phyloP scores from a whole-genome alignment of 2,797 vertebrate genomes.

The Arrhamphus sclerolepis region DNA sequence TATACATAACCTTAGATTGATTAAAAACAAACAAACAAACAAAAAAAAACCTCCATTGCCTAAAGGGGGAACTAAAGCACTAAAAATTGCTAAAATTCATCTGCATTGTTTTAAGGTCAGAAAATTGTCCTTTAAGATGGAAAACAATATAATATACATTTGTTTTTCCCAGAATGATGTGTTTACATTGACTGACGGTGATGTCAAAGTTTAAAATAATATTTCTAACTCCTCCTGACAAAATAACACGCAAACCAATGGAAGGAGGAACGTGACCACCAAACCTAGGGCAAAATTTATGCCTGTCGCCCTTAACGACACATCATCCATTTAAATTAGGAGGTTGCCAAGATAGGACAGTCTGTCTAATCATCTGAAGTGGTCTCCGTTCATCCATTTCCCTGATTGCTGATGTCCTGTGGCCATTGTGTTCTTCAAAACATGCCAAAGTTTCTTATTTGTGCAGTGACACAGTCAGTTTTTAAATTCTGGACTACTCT shows the following conservation, averaged over 20 bases:
- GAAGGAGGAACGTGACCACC: not conserved
- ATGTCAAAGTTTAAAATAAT: not conserved
- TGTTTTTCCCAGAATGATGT: not conserved
- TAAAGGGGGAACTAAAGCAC: too few species aligned
- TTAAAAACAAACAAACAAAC: too few species aligned
- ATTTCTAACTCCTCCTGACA: not conserved
- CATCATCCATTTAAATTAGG: conserved; percentile 38
- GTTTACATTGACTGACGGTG: not conserved
- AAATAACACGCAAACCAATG: not conserved
- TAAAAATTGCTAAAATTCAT: too few species aligned
- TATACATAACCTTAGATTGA: too few species aligned
- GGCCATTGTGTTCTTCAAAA: conserved; percentile 1
- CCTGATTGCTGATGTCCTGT: conserved; percentile 30
- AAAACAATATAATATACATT: too few species aligned
- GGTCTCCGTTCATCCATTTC: conserved; percentile 49
- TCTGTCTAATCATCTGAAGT: conserved; percentile 57
- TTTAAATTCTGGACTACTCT: too few species aligned
- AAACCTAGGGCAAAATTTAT: conserved; percentile 5
- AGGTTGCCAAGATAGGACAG: conserved; percentile 15
- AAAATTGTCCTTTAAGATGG: too few species aligned
- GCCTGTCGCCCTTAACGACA: conserved; percentile 26
- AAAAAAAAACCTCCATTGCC: too few species aligned
- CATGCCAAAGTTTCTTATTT: too few species aligned
- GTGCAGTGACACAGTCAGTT: too few species aligned
- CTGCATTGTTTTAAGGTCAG: too few species aligned